phyloP scores from a whole-genome alignment of 2,797 vertebrate genomes.

The Hipposideros larvatus region DNA sequence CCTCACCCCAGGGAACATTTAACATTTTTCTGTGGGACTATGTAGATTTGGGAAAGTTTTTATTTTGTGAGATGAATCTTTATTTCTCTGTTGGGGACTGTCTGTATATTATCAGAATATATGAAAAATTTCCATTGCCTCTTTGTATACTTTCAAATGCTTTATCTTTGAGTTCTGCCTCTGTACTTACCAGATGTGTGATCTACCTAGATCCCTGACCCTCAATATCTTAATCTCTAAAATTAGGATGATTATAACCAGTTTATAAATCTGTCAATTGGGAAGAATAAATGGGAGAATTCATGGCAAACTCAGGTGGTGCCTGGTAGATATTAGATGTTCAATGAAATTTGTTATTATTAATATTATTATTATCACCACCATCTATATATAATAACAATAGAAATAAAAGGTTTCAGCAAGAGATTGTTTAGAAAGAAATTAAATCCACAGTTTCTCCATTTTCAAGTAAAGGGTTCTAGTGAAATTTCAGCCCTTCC shows the following conservation, averaged over 20 bases:
- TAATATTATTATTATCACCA: neutral
- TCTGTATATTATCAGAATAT: neutral
- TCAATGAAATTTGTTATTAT: neutral
- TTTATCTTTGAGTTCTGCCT: neutral
- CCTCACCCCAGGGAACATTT: neutral
- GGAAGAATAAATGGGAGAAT: neutral
- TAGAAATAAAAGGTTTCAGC: neutral
- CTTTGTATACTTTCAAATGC: neutral
- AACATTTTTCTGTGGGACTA: neutral
- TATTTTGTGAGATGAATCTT: neutral
- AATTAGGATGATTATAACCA: neutral
- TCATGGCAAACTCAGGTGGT: neutral
- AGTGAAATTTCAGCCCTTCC: neutral
- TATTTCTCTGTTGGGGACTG: neutral
- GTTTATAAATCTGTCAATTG: neutral
- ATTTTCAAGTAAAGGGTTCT: neutral
- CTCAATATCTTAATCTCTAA: neutral
- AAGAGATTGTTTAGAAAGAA: neutral
- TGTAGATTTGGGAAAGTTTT: neutral
- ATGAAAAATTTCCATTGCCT: neutral
- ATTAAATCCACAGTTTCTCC: neutral
- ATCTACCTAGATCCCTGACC: neutral
- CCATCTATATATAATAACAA: neutral
- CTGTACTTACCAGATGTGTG: neutral
- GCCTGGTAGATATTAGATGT: neutral